Evolutionary conservation across 1,140 invertebrate genomes (phyloP).

Genomic region (Tetragonula clypearis): DNA sequence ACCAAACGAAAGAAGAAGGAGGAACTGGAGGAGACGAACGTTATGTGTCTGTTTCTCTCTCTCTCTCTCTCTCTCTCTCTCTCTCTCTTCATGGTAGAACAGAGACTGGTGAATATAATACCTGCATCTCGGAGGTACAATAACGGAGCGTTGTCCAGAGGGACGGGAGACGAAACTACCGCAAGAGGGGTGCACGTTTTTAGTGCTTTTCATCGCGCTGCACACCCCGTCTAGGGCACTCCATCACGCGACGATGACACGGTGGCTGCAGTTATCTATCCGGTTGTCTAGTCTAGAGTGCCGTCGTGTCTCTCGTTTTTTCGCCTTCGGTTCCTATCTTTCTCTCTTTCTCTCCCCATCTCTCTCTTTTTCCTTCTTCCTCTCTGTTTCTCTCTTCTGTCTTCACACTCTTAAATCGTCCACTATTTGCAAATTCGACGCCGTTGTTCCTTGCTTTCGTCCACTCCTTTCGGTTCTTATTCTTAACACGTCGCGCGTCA

Average conservation of each 20-base stretch:
- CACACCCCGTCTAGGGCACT: constrained; percentile 56
- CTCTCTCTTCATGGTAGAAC: constrained; percentile 7
- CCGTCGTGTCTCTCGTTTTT: constrained; percentile 24
- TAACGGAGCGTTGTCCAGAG: constrained; percentile 52
- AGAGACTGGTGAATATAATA: constrained; percentile 59
- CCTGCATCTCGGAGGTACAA: constrained; percentile 50
- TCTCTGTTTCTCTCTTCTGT: too few relatives aligned
- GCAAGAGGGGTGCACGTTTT: constrained; percentile 46
- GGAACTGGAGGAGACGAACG: not conserved
- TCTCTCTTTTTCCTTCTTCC: not conserved
- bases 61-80: too few relatives aligned
- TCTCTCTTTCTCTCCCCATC: too few relatives aligned
- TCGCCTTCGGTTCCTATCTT: not conserved
- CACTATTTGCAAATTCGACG: not conserved
- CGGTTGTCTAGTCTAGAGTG: constrained; percentile 54
- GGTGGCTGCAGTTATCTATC: constrained; percentile 60
- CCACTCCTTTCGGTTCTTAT: too few relatives aligned
- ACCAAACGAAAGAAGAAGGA: not conserved
- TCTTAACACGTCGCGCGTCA: not conserved
- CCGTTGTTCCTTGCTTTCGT: not conserved
- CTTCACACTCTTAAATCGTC: not conserved
- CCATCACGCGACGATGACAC: constrained; percentile 61
- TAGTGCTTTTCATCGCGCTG: constrained; percentile 53
- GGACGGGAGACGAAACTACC: constrained; percentile 33
- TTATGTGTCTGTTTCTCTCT: not conserved